Evolutionary conservation across 1,140 invertebrate genomes (phyloP).

Genomic region (Drosophila pseudoananassae): DNA sequence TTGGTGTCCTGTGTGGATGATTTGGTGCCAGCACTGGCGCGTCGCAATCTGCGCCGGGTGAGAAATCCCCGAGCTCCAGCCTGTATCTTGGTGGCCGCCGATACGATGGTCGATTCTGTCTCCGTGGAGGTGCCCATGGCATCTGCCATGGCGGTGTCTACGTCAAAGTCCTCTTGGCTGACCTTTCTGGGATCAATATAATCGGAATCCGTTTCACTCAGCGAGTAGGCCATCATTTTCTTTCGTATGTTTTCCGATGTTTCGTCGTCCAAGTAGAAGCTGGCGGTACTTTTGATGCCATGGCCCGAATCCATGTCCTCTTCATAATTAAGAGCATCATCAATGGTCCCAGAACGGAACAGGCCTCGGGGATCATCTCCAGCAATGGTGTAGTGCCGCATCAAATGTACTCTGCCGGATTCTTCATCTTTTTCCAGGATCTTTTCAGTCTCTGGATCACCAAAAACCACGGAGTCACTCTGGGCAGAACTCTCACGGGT

Average conservation of each 20-base stretch:
- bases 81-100: conserved; percentile 77
- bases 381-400: conserved; percentile 68
- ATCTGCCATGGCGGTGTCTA: conserved; percentile 76
- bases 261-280: conserved; percentile 73
- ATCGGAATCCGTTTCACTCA: conserved; percentile 80
- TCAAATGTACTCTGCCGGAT: conserved; percentile 35
- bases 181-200: conserved; percentile 48
- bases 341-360: conserved; percentile 61
- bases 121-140: conserved; percentile 74
- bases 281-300: conserved; percentile 34
- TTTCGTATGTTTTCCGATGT: conserved; percentile 76
- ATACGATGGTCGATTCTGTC: conserved; percentile 81
- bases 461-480: conserved; percentile 67
- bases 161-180: conserved; percentile 60
- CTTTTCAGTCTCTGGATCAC: conserved; percentile 32
- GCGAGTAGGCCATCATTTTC: conserved; percentile 80
- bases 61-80: conserved; percentile 71
- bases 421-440: conserved; percentile 33
- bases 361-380: conserved; percentile 62
- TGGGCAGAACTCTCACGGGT: conserved; percentile 71
- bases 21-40: conserved; percentile 71
- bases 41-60: conserved; percentile 60
- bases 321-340: conserved; percentile 48
- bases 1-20: conserved; percentile 64
- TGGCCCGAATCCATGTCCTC: conserved; percentile 18